These are phyloP conservation scores for Trissolcus basalis DNA, from an alignment of 1,140 invertebrate species.

Conservation along the genomic window DNA sequence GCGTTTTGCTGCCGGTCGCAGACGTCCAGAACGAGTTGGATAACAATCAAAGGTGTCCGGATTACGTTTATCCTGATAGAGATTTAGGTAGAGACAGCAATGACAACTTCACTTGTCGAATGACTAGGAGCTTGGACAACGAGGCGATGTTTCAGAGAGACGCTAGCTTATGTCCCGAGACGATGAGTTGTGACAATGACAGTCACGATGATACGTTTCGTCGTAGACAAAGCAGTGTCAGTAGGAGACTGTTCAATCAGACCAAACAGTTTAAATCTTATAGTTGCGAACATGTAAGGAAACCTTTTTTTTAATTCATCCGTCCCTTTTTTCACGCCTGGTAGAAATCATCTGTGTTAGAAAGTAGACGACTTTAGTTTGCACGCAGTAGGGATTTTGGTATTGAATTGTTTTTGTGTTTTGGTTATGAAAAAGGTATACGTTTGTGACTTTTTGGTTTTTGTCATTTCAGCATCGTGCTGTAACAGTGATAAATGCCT, in stretches of 20 bases:
- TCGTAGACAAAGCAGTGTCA: constrained; percentile 60
- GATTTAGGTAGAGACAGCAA: constrained; percentile 34
- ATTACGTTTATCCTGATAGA: constrained; percentile 60
- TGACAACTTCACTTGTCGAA: constrained; percentile 31
- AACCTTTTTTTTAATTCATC: constrained; percentile 1
- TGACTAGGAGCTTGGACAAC: constrained; percentile 47
- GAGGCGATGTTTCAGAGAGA: constrained; percentile 38
- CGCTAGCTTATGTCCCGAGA: constrained; percentile 20
- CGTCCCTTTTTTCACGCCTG: too few relatives aligned
- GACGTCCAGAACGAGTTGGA: constrained; percentile 22
- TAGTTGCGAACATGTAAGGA: constrained; percentile 67
- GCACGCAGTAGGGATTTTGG: background rate
- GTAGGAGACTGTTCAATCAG: constrained; percentile 64
- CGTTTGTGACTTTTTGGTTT: background rate
- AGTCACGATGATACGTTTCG: constrained; percentile 26
- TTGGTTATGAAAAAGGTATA: too few relatives aligned
- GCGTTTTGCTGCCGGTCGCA: constrained; percentile 8
- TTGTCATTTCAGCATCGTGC: constrained; percentile 75
- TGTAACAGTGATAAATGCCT: constrained; percentile 83
- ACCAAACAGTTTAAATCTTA: constrained; percentile 34
- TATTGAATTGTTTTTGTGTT: background rate
- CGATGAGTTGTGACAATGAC: constrained; percentile 27
- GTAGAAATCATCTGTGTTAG: too few relatives aligned
- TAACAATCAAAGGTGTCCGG: constrained; percentile 52
- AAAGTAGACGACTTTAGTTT: too few relatives aligned